phyloP scores from a whole-genome alignment of 2,888 invertebrate species.

The Galerucella nymphaeae region DNA sequence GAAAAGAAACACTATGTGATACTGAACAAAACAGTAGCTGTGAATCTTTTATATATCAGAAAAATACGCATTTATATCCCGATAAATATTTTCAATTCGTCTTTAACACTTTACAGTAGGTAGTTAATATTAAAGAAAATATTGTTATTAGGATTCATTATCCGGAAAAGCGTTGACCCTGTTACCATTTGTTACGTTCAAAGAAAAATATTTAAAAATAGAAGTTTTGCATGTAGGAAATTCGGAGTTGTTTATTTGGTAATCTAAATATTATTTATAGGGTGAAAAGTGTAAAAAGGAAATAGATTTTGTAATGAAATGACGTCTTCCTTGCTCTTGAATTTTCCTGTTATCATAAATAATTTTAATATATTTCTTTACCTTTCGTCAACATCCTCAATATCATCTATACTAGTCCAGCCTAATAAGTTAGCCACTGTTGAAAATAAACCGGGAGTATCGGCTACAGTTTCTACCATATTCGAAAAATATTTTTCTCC shows the following conservation, averaged over 20 bases:
- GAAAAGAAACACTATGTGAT: too few relatives aligned
- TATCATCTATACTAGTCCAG: constrained; percentile 48
- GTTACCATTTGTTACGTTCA: not conserved
- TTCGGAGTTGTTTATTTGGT: not conserved
- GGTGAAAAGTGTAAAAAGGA: too few relatives aligned
- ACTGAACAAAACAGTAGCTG: not conserved
- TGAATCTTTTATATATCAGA: not conserved
- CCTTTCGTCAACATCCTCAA: constrained; percentile 59
- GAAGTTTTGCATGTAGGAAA: not conserved
- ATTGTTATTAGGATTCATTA: not conserved
- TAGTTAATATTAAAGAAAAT: not conserved
- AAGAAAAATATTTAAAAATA: not conserved
- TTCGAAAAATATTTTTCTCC: constrained; percentile 11
- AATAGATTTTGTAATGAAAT: too few relatives aligned
- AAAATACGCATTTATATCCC: not conserved
- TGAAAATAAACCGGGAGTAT: constrained; percentile 54
- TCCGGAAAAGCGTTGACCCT: constrained; percentile 8
- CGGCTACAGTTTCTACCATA: constrained; percentile 46
- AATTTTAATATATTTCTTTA: constrained; percentile 44
- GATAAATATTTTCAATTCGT: not conserved
- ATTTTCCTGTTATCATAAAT: too few relatives aligned
- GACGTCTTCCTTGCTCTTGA: too few relatives aligned
- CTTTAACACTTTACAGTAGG: not conserved
- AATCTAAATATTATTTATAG: not conserved
- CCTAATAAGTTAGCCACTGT: constrained; percentile 57